phyloP scores from a whole-genome alignment of 2,113 vertebrate genomes.

The Carettochelys insculpta region DNA sequence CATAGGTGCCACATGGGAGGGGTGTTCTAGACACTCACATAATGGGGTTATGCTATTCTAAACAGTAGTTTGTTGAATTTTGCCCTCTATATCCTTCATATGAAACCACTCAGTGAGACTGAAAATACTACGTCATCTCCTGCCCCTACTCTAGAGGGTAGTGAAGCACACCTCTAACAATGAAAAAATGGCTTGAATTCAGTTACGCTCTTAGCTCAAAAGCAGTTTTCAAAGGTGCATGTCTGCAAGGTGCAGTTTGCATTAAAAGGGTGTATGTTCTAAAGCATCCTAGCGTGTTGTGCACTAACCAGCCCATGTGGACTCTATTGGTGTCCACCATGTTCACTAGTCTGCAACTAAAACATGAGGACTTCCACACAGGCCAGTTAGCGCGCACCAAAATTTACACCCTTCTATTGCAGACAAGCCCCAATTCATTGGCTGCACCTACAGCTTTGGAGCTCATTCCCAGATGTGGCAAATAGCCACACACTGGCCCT shows the following conservation, averaged over 20 bases:
- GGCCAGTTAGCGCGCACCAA: background rate
- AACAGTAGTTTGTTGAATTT: background rate
- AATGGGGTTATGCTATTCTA: background rate
- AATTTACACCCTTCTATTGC: background rate
- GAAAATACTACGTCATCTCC: background rate
- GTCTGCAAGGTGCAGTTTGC: too few species aligned
- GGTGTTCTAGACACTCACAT: background rate
- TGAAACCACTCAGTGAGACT: background rate
- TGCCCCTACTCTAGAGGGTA: background rate
- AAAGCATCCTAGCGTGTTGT: background rate
- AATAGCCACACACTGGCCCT: background rate
- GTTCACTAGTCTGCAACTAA: background rate
- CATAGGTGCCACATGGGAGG: background rate
- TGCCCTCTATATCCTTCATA: background rate
- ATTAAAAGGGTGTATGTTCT: too few species aligned
- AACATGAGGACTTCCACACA: background rate
- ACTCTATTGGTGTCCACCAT: background rate
- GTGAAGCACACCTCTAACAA: background rate
- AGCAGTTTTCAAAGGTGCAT: conserved; percentile 8
- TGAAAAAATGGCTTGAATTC: background rate
- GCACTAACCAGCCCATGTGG: background rate
- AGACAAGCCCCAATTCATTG: background rate
- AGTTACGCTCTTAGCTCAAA: conserved; percentile 25
- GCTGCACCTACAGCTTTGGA: background rate
- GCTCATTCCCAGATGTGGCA: background rate